Conservation (phyloP, 2,797 vertebrate genomes). For the Neostethus bicornis region DNA sequence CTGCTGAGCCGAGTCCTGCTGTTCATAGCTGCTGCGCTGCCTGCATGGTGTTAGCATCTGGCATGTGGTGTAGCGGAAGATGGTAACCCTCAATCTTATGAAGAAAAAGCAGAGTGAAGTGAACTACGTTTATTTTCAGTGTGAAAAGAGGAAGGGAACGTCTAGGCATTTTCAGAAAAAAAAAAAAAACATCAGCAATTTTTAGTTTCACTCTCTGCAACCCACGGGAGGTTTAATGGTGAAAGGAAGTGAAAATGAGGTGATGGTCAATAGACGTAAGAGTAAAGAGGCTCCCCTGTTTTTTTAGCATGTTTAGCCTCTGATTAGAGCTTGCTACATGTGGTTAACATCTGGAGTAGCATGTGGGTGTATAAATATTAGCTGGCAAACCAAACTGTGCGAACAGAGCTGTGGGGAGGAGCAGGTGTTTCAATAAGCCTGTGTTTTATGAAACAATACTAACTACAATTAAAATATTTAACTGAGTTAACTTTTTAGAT, state of each 20-base stretch:
- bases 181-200: constrained; percentile 31
- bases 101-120: constrained; percentile 19
- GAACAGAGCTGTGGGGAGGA: constrained; percentile 21
- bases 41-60: constrained; percentile 53
- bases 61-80: constrained; percentile 31
- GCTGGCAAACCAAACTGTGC: constrained; percentile 24
- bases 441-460: constrained; percentile 1
- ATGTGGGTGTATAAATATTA: constrained; percentile 55
- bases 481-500: too few relatives aligned
- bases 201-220: constrained; percentile 15
- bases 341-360: constrained; percentile 58
- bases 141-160: constrained; percentile 2
- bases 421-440: constrained; percentile 22
- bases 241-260: constrained; percentile 27
- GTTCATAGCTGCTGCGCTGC: constrained; percentile 50
- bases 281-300: constrained; percentile 10
- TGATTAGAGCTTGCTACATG: constrained; percentile 46
- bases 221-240: constrained; percentile 30
- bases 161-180: constrained; percentile 1
- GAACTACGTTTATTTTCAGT: constrained; percentile 31
- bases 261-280: constrained; percentile 17
- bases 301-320: constrained; percentile 30
- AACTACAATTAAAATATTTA: too few relatives aligned
- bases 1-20: constrained; percentile 53
- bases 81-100: constrained; percentile 43